Conservation (phyloP, 2,113 vertebrate species). For the Mustela nigripes region DNA sequence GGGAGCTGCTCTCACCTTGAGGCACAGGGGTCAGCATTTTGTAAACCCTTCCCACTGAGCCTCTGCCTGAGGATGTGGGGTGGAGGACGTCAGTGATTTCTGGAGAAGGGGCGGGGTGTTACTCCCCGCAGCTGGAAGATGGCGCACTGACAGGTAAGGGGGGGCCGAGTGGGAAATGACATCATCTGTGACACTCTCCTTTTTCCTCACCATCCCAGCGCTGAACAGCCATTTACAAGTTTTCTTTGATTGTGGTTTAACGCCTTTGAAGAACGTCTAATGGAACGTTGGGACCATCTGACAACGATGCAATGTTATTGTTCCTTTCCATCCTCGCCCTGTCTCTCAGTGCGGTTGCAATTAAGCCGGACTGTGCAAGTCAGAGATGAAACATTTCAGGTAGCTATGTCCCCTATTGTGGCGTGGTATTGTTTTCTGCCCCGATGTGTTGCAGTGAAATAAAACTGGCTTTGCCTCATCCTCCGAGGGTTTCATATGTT, state of each 20-base stretch:
- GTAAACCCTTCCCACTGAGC: background rate
- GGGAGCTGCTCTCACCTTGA: background rate
- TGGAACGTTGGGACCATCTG: background rate
- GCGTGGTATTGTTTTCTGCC: background rate
- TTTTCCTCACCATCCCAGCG: background rate
- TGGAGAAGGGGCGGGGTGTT: background rate
- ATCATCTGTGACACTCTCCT: background rate
- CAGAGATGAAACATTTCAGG: background rate
- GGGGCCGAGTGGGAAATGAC: background rate
- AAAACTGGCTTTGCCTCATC: background rate
- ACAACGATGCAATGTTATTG: background rate
- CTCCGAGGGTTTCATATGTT: background rate
- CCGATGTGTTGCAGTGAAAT: background rate
- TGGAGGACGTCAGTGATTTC: background rate
- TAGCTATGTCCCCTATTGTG: background rate
- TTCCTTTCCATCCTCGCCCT: background rate
- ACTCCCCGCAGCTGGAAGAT: background rate
- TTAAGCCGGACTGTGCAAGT: background rate
- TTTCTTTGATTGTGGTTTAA: background rate
- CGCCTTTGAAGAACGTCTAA: background rate
- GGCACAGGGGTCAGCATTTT: fast-evolving
- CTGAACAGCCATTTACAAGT: background rate
- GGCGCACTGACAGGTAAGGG: too few relatives aligned
- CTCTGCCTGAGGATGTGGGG: background rate
- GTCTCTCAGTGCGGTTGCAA: background rate